Evolutionary conservation across 2,888 invertebrate species (phyloP), one percentile per base, ranked within the genome.

Genomic region (Protula sp.): DNA sequence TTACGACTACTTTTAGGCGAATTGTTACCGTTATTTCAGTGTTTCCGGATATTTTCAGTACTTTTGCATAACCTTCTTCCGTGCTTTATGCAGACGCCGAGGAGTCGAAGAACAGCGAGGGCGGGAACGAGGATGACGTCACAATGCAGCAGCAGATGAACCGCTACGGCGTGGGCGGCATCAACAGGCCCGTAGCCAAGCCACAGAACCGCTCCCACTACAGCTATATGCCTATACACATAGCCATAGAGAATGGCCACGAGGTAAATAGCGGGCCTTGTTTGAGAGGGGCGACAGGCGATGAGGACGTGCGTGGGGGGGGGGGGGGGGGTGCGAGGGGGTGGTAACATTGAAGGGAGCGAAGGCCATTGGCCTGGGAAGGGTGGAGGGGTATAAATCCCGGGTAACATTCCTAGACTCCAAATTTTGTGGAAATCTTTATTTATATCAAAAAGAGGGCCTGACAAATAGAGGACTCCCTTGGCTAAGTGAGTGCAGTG

Each of bases 91-190:
- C 38, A 38, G 38, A 38, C 19, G 38, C 38, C 19, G 38, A 38
- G 38, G 38, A 38, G 19, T 30, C 29, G 30, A 38, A 26, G 2
- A 26, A 30, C 3, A 53, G 53, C 3, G 29, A 58, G 30, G 58
- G 30, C 1, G 56, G 22, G 2, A 26, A 24, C 3, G 58, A 63
- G 22, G 55, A 55, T n/a, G 63, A 61, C 14, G 60, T 55, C 27
- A 62, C 9, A 5, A 24, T n/a, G 50, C 4, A 22, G 9, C n/a
- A 27, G 9, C 22, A 30, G 47, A 19, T 5, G 50, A 57, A 45
- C 52, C 78, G 76, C 65, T 80, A 73, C 70, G 81, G 81, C n/a
- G 58, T 77, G 28, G 81, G 76, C 28, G 78, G 78, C 9, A 71
- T 81, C 24, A 76, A 81, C 68, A 70, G 74, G 52, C 73, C 79